These are phyloP conservation scores for Enteromius viviparus DNA, from an alignment of 2,797 vertebrate species.

Conservation along the genomic window DNA sequence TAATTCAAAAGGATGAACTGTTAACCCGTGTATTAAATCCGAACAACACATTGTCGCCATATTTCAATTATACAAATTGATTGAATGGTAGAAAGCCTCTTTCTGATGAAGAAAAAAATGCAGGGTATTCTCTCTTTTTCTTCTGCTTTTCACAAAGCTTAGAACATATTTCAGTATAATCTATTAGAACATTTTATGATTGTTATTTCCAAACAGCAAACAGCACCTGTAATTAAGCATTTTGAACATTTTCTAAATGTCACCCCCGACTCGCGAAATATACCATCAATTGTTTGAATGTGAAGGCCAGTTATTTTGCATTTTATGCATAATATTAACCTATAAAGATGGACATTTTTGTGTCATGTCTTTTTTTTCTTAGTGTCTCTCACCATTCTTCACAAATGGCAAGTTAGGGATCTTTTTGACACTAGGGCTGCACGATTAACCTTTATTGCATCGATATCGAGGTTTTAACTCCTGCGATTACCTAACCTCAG, in stretches of 20 bases:
- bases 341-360: background rate
- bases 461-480: no score
- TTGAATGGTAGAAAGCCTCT: background rate
- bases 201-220: background rate
- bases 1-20: background rate
- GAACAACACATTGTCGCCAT: background rate
- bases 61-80: background rate
- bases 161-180: background rate
- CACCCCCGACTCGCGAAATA: background rate
- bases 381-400: background rate
- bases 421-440: no score
- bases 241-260: background rate
- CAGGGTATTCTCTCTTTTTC: background rate
- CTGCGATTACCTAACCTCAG: no score
- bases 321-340: background rate
- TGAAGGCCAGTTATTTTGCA: constrained; percentile 2
- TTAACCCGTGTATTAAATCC: background rate
- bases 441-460: no score
- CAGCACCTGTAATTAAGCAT: background rate
- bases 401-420: background rate
- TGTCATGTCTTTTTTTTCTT: background rate
- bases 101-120: background rate
- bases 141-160: background rate
- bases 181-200: background rate
- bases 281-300: background rate